phyloP scores from a whole-genome alignment of 2,888 invertebrate genomes.

The Dolomedes plantarius region DNA sequence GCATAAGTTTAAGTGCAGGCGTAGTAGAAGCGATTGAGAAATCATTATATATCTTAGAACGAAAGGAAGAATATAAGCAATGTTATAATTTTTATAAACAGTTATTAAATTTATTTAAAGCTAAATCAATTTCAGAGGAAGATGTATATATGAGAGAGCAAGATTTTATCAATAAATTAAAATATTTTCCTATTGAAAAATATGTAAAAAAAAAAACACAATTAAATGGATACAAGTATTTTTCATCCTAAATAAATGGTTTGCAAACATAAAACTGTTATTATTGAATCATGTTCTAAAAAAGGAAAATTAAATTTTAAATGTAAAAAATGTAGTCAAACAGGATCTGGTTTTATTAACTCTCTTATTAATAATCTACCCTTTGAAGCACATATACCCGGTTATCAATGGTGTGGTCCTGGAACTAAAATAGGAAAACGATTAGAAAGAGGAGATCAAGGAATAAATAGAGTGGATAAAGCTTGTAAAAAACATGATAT shows the following conservation, averaged over 20 bases:
- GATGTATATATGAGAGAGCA: constrained; percentile 7
- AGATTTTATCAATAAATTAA: background rate
- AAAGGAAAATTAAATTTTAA: no score
- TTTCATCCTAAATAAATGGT: background rate
- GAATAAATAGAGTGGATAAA: background rate
- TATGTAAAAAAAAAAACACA: constrained; percentile 21
- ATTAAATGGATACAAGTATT: constrained; percentile 29
- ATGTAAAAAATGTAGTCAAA: no score
- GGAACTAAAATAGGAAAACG: background rate
- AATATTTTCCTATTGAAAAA: constrained; percentile 3
- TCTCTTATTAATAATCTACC: no score
- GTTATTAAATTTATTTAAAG: constrained; percentile 24
- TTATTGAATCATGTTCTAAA: background rate
- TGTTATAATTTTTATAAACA: constrained; percentile 15
- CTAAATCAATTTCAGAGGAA: constrained; percentile 19
- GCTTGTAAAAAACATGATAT: background rate
- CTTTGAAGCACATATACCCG: no score
- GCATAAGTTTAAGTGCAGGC: constrained; percentile 21
- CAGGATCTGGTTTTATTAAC: no score
- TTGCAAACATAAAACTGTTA: no score
- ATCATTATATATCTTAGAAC: constrained; percentile 21
- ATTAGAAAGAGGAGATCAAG: background rate
- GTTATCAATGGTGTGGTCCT: background rate
- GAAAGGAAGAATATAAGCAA: constrained; percentile 42
- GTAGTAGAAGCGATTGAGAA: constrained; percentile 20